These are phyloP conservation scores for Callipepla californica DNA, from an alignment of 2,113 vertebrate species.

Conservation along the genomic window DNA sequence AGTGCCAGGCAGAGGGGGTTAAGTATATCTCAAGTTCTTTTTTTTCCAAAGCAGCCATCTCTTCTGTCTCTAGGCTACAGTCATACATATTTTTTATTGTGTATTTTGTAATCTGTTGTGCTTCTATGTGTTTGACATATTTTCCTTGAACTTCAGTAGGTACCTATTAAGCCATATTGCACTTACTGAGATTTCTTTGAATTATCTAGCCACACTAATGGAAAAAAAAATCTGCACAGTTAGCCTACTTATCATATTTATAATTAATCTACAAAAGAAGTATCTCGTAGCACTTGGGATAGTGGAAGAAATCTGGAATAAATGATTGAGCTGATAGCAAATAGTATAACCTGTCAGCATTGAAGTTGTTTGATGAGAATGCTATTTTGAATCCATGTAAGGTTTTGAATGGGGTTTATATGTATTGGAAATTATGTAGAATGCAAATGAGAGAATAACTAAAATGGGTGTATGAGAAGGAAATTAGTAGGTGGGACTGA, in stretches of 20 bases:
- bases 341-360: neutral
- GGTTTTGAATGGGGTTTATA: neutral
- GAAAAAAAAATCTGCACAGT: neutral
- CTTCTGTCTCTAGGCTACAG: neutral
- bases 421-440: neutral
- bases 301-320: neutral
- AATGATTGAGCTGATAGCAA: neutral
- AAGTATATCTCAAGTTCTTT: neutral
- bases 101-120: neutral
- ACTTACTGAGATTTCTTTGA: neutral
- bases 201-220: neutral
- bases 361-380: neutral
- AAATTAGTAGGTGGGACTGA: neutral
- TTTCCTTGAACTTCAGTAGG: neutral
- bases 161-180: neutral
- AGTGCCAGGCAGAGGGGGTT: neutral
- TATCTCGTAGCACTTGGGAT: neutral
- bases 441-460: neutral
- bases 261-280: neutral
- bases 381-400: neutral
- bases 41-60: neutral
- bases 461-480: neutral
- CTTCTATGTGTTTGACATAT: neutral
- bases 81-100: neutral
- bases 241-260: neutral